Evolutionary conservation across 2,797 vertebrate genomes (phyloP), one percentile per base, ranked within the genome.

Genomic region (Oophaga sylvatica): DNA sequence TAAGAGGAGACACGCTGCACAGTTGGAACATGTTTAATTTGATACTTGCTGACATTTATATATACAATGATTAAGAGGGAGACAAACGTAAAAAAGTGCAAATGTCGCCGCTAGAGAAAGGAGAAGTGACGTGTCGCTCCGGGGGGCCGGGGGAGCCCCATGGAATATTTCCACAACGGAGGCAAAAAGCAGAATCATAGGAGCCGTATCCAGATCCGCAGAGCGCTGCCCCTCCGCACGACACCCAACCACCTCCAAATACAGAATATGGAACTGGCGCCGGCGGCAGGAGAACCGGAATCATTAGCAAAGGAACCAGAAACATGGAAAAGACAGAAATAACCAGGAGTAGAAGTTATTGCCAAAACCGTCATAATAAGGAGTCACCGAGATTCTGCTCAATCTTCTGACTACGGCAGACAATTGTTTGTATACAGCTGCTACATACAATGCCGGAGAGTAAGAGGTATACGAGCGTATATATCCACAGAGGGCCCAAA

Each of bases 11-110:
- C n/a, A 88, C 82, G 7, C 60, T 22, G 29, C 83, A 85, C 87
- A 85, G 83, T 88, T 88, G 76, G 81, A 88, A 84, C 82, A 84
- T 84, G 87, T 85, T 88, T 88, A 84, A 88, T 88, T 70, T 80
- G 83, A 88, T 88, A 88, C 70, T 67, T 81, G 83, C 31, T 67
- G 87, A 88, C 79, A 83, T 77, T 88, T 62, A 88, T 85, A 88
- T 85, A 81, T 88, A 88, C 87, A 88, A 81, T 88, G 78, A 88
- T 85, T 79, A 75, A 84, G 80, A 84, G 77, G 57, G 45, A 81
- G 78, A 68, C 83, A 85, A 85, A 87, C 81, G 48, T 57, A 79
- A 83, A 84, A 87, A 85, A 88, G 82, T 88, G 87, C 87, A 85
- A 84, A 88, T 29, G 78, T 76, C 77, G 79, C 78, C 20, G 53